phyloP scores from a whole-genome alignment of 1,140 invertebrate species.

The Eriocheir sinensis region DNA sequence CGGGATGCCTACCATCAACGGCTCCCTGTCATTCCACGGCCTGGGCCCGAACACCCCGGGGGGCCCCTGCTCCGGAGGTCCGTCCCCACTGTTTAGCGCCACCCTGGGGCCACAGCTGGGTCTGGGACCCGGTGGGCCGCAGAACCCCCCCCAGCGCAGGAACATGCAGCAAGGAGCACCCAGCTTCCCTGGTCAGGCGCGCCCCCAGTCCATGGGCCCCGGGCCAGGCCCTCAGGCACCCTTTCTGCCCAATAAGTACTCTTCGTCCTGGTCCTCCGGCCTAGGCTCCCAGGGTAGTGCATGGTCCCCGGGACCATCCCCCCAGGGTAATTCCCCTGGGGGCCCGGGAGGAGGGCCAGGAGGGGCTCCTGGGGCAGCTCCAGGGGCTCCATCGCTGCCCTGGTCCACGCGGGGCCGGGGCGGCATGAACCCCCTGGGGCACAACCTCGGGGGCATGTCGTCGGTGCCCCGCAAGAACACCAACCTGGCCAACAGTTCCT shows the following conservation, averaged over 20 bases:
- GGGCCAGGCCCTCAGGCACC: constrained; percentile 69
- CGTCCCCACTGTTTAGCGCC: constrained; percentile 70
- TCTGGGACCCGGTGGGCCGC: constrained; percentile 57
- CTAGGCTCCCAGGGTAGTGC: constrained; percentile 74
- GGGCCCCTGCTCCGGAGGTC: constrained; percentile 70
- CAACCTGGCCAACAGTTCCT: constrained; percentile 70
- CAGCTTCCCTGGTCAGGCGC: constrained; percentile 66
- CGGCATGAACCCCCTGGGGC: constrained; percentile 70
- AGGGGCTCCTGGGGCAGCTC: constrained; percentile 55
- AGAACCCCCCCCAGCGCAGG: constrained; percentile 69
- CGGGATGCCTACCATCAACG: constrained; percentile 74
- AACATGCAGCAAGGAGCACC: constrained; percentile 75
- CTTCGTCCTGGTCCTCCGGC: constrained; percentile 72
- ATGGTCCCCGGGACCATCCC: constrained; percentile 75
- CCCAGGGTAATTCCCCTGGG: constrained; percentile 72
- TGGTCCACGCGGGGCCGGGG: constrained; percentile 65
- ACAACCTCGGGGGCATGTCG: constrained; percentile 72
- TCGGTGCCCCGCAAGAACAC: constrained; percentile 68
- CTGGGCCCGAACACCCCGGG: constrained; percentile 70
- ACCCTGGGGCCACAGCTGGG: constrained; percentile 73
- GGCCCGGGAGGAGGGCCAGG: constrained; percentile 71
- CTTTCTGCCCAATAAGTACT: constrained; percentile 75
- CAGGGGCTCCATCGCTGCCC: constrained; percentile 62
- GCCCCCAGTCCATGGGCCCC: constrained; percentile 68
- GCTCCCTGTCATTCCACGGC: constrained; percentile 69